Percentiles rank a stretch among this genome's conserved stretches.
Evolutionary conservation across 2,797 vertebrate genomes (phyloP).

Genomic region (Strix occidentalis): DNA sequence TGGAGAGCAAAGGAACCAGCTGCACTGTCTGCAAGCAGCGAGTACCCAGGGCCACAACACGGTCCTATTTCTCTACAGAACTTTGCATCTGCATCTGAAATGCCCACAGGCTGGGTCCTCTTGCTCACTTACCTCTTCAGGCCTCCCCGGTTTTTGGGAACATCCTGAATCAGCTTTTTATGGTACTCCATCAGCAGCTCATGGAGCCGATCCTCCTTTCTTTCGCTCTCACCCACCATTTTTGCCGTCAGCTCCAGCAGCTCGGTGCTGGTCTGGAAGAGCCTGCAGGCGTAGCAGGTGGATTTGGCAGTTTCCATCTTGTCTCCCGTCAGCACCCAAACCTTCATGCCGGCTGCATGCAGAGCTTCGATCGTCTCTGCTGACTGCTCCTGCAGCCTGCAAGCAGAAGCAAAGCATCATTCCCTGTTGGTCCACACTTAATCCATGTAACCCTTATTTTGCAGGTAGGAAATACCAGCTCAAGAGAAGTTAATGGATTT

Average conservation of each 20-base stretch:
- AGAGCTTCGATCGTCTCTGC: slow-evolving; percentile 94
- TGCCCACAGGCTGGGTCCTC: fast-evolving
- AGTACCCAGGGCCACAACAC: neutral
- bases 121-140: slow-evolving; percentile 82
- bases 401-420: neutral
- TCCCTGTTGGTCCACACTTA: neutral
- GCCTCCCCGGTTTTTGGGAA: slow-evolving; percentile 76
- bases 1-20: neutral
- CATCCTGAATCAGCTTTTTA: slow-evolving; percentile 87
- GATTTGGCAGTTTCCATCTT: slow-evolving; percentile 99
- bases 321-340: slow-evolving; percentile 97
- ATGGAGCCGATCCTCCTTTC: slow-evolving; percentile 86
- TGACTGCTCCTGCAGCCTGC: slow-evolving; percentile 92
- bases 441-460: neutral
- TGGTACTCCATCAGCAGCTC: slow-evolving; percentile 91
- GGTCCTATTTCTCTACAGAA: neutral
- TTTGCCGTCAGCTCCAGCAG: slow-evolving; percentile 90
- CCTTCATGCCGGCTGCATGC: slow-evolving; percentile 92
- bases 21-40: fast-evolving
- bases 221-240: slow-evolving; percentile 80
- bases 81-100: neutral
- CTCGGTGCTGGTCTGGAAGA: slow-evolving; percentile 92
- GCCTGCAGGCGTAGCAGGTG: slow-evolving; percentile 93
- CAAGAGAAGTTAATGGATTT: neutral
- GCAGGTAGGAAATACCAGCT: neutral